These are phyloP conservation scores for Chaetodon trifascialis DNA, from an alignment of 2,113 vertebrate genomes.

Conservation along the genomic window DNA sequence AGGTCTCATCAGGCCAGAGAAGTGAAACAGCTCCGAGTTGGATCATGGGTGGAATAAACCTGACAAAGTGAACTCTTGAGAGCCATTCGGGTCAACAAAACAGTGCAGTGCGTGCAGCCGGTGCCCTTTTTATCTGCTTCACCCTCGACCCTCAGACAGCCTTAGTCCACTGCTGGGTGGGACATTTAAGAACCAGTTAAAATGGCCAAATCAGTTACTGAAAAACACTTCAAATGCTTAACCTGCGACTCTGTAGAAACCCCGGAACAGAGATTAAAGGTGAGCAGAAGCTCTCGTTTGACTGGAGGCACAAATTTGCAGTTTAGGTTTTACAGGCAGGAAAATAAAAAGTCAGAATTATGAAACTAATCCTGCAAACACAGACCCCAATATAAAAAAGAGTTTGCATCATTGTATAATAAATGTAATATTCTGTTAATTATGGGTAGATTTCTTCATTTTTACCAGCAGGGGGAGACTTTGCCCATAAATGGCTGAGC, in stretches of 20 bases:
- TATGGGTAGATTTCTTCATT: neutral
- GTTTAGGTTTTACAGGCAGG: neutral
- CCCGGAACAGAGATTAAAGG: neutral
- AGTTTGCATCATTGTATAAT: no score
- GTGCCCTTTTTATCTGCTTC: no score
- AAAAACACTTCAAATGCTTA: neutral
- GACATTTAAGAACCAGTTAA: neutral
- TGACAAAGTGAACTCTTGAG: no score
- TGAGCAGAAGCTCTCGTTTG: neutral
- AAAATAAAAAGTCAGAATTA: neutral
- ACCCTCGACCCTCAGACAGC: no score
- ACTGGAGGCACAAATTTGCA: neutral
- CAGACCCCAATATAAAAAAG: neutral
- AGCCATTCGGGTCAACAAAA: no score
- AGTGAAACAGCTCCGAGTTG: no score
- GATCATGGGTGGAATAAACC: no score
- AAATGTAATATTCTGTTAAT: neutral
- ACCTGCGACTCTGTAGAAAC: neutral
- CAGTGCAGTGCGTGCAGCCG: no score
- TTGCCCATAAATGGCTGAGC: constrained; percentile 33
- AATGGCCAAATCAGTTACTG: neutral
- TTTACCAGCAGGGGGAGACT: constrained; percentile 70
- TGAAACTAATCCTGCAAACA: neutral
- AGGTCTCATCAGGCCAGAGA: no score
- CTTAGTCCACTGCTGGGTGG: no score